Percentiles rank a stretch among this genome's conserved stretches.
Evolutionary conservation across 2,113 vertebrate species (phyloP).

Genomic region (Chlorodrepanis virens): DNA sequence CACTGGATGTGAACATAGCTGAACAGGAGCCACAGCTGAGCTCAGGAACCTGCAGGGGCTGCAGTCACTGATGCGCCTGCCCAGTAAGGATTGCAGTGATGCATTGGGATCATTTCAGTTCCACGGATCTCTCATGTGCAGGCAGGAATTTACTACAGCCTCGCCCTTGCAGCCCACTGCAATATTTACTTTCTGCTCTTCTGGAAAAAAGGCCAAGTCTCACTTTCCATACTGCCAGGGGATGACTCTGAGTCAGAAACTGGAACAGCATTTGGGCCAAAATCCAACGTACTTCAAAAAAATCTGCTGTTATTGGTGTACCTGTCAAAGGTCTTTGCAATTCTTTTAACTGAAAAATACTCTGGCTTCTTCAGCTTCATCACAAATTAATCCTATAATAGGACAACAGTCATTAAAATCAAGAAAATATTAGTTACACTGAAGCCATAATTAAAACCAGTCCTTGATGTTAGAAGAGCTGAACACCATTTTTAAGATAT

Average conservation of each 20-base stretch:
- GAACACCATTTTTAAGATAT: background rate
- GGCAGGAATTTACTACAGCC: background rate
- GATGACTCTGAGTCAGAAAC: background rate
- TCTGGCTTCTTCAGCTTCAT: background rate
- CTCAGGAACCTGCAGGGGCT: background rate
- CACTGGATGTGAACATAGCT: rapidly evolving
- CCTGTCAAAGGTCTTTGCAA: background rate
- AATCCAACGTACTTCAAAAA: background rate
- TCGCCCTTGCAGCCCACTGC: background rate
- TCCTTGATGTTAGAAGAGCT: background rate
- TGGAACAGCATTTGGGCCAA: background rate
- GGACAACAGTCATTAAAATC: slow-evolving; percentile 7
- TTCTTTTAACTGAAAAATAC: background rate
- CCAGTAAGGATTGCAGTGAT: background rate
- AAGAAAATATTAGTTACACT: background rate
- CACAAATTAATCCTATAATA: background rate
- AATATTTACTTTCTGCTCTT: background rate
- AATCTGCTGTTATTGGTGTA: background rate
- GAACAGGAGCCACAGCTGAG: background rate
- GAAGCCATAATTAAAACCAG: background rate
- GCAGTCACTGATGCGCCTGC: background rate
- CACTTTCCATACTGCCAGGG: background rate
- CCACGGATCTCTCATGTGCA: background rate
- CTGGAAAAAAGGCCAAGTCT: background rate
- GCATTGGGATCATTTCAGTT: background rate